These are phyloP conservation scores for Dendroctonus ponderosae DNA, from an alignment of 1,140 invertebrate genomes.

Conservation along the genomic window DNA sequence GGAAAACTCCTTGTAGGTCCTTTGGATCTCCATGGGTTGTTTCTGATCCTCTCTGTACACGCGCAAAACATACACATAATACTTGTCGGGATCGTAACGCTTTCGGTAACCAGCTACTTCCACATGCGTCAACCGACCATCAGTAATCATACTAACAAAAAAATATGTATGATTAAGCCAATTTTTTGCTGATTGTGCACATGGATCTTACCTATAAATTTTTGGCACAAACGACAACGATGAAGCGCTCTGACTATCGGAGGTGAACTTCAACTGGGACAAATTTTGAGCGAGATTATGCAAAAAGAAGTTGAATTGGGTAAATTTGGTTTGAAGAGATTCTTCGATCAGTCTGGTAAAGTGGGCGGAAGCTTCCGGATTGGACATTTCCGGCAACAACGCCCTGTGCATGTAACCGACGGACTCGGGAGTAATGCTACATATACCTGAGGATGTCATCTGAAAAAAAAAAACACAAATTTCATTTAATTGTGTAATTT, in stretches of 20 bases:
- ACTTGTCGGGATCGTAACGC: slow-evolving; percentile 95
- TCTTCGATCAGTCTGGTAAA: slow-evolving; percentile 92
- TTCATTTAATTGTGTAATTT: too few relatives aligned
- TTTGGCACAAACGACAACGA: slow-evolving; percentile 91
- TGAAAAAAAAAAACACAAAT: too few relatives aligned
- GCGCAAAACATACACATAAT: slow-evolving; percentile 93
- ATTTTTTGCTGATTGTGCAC: slow-evolving; percentile 5
- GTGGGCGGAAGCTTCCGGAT: slow-evolving; percentile 90
- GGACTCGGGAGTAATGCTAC: slow-evolving; percentile 88
- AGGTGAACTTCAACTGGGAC: slow-evolving; percentile 87
- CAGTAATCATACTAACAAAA: slow-evolving; percentile 79
- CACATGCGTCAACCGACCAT: slow-evolving; percentile 85
- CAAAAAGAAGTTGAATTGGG: slow-evolving; percentile 96
- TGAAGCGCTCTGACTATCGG: slow-evolving; percentile 78
- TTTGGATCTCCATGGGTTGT: slow-evolving; percentile 83
- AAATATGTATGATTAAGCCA: slow-evolving; percentile 8
- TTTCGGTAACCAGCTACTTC: slow-evolving; percentile 90
- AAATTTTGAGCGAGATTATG: slow-evolving; percentile 92
- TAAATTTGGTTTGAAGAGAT: slow-evolving; percentile 83
- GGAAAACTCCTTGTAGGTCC: slow-evolving; percentile 94
- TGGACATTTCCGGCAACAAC: slow-evolving; percentile 78
- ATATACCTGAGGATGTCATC: slow-evolving; percentile 94
- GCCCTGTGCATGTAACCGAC: slow-evolving; percentile 90
- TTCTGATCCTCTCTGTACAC: slow-evolving; percentile 82
- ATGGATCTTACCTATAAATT: slow-evolving; percentile 77